Percentiles rank a stretch among this genome's conserved stretches.
Conservation (phyloP, 2,113 vertebrate genomes). For the Tupaia tana region DNA sequence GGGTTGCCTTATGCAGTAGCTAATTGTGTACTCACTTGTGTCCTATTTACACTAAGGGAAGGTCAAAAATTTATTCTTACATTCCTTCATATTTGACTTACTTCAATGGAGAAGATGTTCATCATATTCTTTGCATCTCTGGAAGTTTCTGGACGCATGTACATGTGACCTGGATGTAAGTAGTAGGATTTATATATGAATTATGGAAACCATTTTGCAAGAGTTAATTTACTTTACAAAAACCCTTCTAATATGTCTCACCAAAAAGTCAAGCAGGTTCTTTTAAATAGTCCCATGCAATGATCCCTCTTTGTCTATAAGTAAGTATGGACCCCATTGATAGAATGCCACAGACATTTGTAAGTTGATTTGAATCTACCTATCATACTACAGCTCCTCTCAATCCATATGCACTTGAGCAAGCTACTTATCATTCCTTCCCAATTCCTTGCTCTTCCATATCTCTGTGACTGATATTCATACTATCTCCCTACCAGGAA, state of each 20-base stretch:
- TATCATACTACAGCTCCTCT: neutral
- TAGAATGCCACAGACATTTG: neutral
- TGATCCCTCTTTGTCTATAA: neutral
- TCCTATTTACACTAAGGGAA: neutral
- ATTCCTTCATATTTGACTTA: neutral
- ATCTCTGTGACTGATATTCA: neutral
- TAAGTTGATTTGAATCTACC: neutral
- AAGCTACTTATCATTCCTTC: neutral
- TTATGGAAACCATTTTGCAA: neutral
- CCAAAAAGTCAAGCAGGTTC: neutral
- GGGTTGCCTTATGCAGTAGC: neutral
- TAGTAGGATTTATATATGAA: neutral
- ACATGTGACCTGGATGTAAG: neutral
- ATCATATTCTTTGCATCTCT: neutral
- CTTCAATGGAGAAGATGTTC: neutral
- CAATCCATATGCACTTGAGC: neutral
- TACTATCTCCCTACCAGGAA: neutral
- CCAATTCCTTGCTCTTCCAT: neutral
- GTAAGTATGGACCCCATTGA: neutral
- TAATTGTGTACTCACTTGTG: neutral
- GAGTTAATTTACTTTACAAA: neutral
- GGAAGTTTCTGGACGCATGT: neutral
- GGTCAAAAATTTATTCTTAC: neutral
- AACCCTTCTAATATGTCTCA: neutral
- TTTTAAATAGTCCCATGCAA: neutral